These are phyloP conservation scores for Dyspetes luteomarginatus DNA, from an alignment of 2,888 invertebrate species.

Conservation along the genomic window DNA sequence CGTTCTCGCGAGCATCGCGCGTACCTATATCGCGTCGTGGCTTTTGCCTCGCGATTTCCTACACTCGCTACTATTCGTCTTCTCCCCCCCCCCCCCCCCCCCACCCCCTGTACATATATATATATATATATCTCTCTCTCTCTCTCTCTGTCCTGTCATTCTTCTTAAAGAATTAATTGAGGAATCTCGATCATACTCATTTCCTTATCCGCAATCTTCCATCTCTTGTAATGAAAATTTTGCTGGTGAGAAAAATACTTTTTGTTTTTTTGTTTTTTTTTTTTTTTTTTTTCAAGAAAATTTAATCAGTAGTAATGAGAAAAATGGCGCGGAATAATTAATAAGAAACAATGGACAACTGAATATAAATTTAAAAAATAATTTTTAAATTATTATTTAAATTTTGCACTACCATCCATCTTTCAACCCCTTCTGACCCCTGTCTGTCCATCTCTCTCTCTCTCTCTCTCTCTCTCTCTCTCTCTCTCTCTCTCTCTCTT, in stretches of 20 bases:
- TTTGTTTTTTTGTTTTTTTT: background rate
- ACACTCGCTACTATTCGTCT: slow-evolving; percentile 36
- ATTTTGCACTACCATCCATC: too few species aligned
- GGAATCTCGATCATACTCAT: slow-evolving; percentile 42
- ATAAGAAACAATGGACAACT: too few species aligned
- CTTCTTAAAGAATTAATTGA: slow-evolving; percentile 23
- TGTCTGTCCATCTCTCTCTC: too few species aligned
- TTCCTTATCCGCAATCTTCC: slow-evolving; percentile 43
- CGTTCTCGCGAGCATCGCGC: slow-evolving; percentile 47
- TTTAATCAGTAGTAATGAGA: too few species aligned
- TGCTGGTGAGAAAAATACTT: background rate
- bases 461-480: too few species aligned
- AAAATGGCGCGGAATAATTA: too few species aligned
- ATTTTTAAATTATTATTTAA: too few species aligned
- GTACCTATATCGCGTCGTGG: slow-evolving; percentile 53
- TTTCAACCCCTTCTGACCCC: too few species aligned
- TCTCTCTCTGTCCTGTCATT: slow-evolving; percentile 20
- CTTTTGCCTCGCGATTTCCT: slow-evolving; percentile 50
- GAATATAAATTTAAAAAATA: too few species aligned
- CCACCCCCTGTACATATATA: too few species aligned
- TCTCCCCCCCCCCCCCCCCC: slow-evolving; percentile 28
- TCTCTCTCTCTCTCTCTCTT: too few species aligned
- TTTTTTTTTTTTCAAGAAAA: background rate
- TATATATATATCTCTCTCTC: background rate
- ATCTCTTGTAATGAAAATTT: background rate